phyloP scores from a whole-genome alignment of 2,888 invertebrate species.

The Phlogophora meticulosa region DNA sequence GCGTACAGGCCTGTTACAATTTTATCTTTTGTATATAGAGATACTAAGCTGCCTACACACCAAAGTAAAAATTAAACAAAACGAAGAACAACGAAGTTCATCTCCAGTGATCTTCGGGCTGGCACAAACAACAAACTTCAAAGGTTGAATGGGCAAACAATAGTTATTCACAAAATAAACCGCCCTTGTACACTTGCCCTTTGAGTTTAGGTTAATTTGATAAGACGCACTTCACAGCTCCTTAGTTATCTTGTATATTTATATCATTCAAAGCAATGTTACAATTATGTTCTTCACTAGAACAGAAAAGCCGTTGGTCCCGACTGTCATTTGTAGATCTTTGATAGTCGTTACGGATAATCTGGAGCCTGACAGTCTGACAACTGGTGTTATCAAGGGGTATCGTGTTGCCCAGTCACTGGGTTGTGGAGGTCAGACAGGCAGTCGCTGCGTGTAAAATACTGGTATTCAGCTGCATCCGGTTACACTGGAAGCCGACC shows the following conservation, averaged over 20 bases:
- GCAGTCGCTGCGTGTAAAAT: too few species aligned
- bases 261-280: not conserved
- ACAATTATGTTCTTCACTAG: constrained; percentile 1
- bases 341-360: too few species aligned
- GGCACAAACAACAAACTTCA: constrained; percentile 43
- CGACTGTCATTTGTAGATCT: too few species aligned
- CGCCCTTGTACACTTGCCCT: constrained; percentile 9
- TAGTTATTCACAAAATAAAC: constrained; percentile 46
- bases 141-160: constrained; percentile 27
- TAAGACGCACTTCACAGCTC: constrained; percentile 1
- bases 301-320: too few species aligned
- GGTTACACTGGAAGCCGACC: too few species aligned
- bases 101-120: constrained; percentile 32
- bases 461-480: too few species aligned
- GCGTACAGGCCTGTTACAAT: too few species aligned
- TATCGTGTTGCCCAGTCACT: too few species aligned
- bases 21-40: too few species aligned
- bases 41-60: constrained; percentile 9
- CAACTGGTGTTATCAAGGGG: too few species aligned
- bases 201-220: constrained; percentile 37
- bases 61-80: constrained; percentile 19
- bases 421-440: too few species aligned
- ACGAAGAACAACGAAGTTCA: constrained; percentile 14
- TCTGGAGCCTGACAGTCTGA: too few species aligned
- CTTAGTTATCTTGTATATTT: constrained; percentile 18